phyloP scores from a whole-genome alignment of 2,113 vertebrate species.

The Propithecus coquereli region DNA sequence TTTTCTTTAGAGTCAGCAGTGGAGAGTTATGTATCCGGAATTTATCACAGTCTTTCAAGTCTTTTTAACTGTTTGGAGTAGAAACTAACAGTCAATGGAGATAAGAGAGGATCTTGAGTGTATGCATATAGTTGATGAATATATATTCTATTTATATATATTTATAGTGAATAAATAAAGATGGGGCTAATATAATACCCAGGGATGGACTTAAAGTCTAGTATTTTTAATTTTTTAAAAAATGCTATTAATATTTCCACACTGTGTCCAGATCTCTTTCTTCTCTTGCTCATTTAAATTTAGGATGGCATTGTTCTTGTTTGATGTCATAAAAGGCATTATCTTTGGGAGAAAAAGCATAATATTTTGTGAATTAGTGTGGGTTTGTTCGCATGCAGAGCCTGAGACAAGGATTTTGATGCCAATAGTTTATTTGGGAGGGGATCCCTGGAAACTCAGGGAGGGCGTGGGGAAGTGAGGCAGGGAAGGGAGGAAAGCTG shows the following conservation, averaged over 20 bases:
- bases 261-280: neutral
- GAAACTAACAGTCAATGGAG: neutral
- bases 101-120: neutral
- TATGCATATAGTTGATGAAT: neutral
- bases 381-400: neutral
- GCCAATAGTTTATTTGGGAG: neutral
- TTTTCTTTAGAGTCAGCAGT: neutral
- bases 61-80: neutral
- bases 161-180: neutral
- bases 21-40: neutral
- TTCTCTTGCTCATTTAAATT: neutral
- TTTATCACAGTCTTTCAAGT: neutral
- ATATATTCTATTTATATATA: neutral
- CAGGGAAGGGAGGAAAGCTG: neutral
- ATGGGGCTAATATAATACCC: neutral
- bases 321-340: neutral
- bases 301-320: neutral
- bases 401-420: constrained; percentile 9
- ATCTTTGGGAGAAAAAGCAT: neutral
- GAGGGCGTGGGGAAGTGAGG: neutral
- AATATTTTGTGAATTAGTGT: neutral
- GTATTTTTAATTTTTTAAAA: neutral
- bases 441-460: neutral
- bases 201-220: neutral
- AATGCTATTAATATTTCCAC: neutral